phyloP scores from a whole-genome alignment of 1,140 invertebrate genomes.

The Bombus pyrosoma region DNA sequence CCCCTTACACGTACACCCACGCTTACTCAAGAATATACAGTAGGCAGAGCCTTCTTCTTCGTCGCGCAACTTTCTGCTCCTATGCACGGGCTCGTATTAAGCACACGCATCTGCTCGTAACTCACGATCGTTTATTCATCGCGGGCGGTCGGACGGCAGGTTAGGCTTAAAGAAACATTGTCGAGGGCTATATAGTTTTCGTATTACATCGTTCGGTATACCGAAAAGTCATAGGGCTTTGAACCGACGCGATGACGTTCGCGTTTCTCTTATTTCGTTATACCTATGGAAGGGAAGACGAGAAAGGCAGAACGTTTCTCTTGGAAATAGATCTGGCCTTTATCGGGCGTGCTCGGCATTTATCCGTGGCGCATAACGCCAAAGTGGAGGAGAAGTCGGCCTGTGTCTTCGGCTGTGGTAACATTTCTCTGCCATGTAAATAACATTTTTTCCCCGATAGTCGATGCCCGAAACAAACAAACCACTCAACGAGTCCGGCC shows the following conservation, averaged over 20 bases:
- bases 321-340: background rate
- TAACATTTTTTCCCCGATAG: constrained; percentile 62
- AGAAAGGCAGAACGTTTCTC: background rate
- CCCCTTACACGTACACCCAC: constrained; percentile 9
- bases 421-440: constrained; percentile 56
- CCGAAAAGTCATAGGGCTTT: background rate
- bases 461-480: constrained; percentile 61
- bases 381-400: background rate
- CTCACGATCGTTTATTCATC: constrained; percentile 4
- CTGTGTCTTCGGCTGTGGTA: background rate
- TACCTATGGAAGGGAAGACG: no score
- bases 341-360: background rate
- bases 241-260: background rate
- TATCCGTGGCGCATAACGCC: constrained; percentile 16
- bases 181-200: no score
- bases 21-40: constrained; percentile 31
- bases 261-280: no score
- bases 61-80: background rate
- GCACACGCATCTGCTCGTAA: background rate
- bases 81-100: constrained; percentile 14
- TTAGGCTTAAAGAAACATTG: no score
- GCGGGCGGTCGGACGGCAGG: no score
- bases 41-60: background rate
- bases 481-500: constrained; percentile 56
- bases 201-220: no score